Evolutionary conservation across 2,888 invertebrate genomes (phyloP).

Genomic region (Dolichopus griseipennis): DNA sequence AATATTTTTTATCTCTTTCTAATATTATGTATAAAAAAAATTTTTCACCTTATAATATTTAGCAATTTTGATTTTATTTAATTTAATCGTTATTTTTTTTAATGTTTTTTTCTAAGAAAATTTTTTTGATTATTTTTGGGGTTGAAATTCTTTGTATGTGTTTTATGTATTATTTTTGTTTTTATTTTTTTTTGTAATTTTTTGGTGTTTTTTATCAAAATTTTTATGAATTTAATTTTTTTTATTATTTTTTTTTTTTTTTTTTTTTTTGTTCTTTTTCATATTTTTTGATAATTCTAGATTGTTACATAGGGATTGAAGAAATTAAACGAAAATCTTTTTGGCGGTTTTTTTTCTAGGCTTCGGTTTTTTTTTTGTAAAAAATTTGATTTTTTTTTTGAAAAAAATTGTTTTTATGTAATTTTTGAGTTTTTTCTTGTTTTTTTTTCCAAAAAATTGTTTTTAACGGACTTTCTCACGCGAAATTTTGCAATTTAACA

Average conservation of each 20-base stretch:
- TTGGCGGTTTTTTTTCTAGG: neutral
- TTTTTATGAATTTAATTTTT: neutral
- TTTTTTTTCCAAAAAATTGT: neutral
- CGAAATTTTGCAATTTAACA: neutral
- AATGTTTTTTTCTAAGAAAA: neutral
- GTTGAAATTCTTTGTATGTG: neutral
- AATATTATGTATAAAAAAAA: too few relatives aligned
- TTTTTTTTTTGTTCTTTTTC: neutral
- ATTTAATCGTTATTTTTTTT: neutral
- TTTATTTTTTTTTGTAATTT: neutral
- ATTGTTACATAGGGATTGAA: neutral
- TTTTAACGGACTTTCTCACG: slow-evolving; percentile 1
- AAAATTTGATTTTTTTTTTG: neutral
- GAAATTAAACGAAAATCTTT: neutral
- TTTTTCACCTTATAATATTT: neutral
- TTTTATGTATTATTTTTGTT: neutral
- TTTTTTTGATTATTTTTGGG: neutral
- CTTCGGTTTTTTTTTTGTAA: neutral
- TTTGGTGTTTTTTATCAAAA: neutral
- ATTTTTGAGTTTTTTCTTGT: neutral
- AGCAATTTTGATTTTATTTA: neutral
- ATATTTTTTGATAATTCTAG: neutral
- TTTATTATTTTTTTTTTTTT: neutral
- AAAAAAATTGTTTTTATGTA: neutral
- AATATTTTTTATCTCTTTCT: too few relatives aligned